Evolutionary conservation across 2,113 vertebrate species (phyloP).

Genomic region (Catharus minimus): DNA sequence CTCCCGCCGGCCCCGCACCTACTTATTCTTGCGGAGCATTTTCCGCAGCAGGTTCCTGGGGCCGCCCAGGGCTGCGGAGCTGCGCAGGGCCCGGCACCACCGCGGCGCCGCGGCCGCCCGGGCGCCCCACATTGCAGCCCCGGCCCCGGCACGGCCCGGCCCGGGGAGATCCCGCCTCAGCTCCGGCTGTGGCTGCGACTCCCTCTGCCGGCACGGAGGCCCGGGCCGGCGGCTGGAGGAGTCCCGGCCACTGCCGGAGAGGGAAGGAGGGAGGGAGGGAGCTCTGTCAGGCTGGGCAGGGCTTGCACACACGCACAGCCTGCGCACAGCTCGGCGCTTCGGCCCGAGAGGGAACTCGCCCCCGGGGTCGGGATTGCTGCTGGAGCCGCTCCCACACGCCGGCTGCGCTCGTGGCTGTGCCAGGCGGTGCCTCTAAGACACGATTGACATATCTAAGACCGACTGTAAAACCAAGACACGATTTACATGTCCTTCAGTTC

Average conservation of each 20-base stretch:
- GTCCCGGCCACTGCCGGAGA: no score
- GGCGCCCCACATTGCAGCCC: background rate
- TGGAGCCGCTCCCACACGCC: fast-evolving
- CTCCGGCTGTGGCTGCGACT: background rate
- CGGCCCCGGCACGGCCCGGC: background rate
- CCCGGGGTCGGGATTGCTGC: fast-evolving
- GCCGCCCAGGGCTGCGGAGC: background rate
- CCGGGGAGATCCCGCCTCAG: background rate
- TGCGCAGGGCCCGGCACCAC: background rate
- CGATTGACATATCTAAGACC: background rate
- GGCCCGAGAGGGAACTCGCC: fast-evolving
- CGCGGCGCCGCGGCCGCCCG: background rate
- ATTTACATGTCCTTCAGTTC: fast-evolving
- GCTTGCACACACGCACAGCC: fast-evolving
- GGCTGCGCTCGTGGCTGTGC: background rate
- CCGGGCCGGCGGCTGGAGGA: fast-evolving
- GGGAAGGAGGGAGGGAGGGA: no score
- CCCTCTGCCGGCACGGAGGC: background rate
- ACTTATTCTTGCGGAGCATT: slow-evolving; percentile 73
- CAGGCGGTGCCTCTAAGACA: fast-evolving
- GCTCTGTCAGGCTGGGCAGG: background rate
- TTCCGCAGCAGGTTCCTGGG: slow-evolving; percentile 66
- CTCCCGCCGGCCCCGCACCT: background rate
- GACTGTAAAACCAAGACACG: no score
- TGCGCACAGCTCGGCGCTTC: fast-evolving